These are phyloP conservation scores for Xanthia togata DNA, from an alignment of 2,888 invertebrate species.

Conservation along the genomic window DNA sequence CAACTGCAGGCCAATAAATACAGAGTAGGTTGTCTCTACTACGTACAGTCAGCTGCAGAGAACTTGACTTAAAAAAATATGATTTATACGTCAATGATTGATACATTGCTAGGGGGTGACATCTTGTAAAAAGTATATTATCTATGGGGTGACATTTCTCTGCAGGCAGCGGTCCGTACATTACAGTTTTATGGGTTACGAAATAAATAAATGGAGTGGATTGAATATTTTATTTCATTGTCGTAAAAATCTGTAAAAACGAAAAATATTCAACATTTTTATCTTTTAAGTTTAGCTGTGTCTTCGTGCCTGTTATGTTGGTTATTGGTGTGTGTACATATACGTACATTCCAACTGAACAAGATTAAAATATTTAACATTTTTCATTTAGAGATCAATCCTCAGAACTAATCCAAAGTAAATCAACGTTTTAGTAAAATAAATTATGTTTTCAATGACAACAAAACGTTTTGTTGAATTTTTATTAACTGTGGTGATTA, in stretches of 20 bases:
- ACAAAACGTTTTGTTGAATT: background rate
- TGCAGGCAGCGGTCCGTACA: too few species aligned
- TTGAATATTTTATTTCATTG: background rate
- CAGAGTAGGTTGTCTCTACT: background rate
- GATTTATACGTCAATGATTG: too few species aligned
- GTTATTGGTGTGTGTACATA: background rate
- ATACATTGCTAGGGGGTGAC: too few species aligned
- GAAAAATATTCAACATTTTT: background rate
- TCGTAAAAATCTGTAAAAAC: too few species aligned
- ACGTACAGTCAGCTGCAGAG: too few species aligned
- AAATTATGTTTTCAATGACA: background rate
- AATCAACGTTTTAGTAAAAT: background rate
- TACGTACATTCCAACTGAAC: background rate
- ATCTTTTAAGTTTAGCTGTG: too few species aligned
- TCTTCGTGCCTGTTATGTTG: background rate
- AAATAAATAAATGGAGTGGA: background rate
- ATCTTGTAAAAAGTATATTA: too few species aligned
- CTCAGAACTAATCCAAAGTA: background rate
- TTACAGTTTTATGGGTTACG: background rate
- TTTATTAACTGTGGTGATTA: background rate
- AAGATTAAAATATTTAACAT: background rate
- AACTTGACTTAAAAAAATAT: too few species aligned
- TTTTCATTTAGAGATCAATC: background rate
- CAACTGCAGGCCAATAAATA: slow-evolving; percentile 18
- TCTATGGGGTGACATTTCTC: too few species aligned